These are phyloP conservation scores for Triops longicaudatus DNA, from an alignment of 1,140 invertebrate genomes.

Conservation along the genomic window DNA sequence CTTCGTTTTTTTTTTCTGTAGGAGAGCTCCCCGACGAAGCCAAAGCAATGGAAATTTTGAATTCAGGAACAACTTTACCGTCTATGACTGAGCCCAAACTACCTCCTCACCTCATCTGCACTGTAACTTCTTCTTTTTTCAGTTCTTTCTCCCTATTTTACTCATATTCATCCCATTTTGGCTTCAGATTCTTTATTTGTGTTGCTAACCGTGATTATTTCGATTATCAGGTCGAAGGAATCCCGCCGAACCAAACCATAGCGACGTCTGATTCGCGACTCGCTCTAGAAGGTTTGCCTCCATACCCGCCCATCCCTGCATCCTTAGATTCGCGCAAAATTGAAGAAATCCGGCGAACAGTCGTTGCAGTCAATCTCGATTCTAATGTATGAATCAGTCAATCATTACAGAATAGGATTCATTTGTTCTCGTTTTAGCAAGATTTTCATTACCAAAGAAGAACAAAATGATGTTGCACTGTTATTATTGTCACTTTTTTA, in stretches of 20 bases:
- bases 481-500: too few species aligned
- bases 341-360: slow-evolving; percentile 89
- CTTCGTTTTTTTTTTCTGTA: slow-evolving; percentile 35
- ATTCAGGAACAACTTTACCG: slow-evolving; percentile 68
- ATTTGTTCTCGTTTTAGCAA: too few species aligned
- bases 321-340: slow-evolving; percentile 82
- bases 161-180: background rate
- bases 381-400: slow-evolving; percentile 46
- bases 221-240: slow-evolving; percentile 59
- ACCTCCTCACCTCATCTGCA: slow-evolving; percentile 63
- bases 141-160: background rate
- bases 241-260: slow-evolving; percentile 70
- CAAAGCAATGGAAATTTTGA: slow-evolving; percentile 79
- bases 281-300: slow-evolving; percentile 68
- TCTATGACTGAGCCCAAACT: slow-evolving; percentile 75
- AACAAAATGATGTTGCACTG: too few species aligned
- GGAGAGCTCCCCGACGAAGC: slow-evolving; percentile 92
- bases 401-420: too few species aligned
- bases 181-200: background rate
- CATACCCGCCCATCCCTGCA: slow-evolving; percentile 86
- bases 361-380: slow-evolving; percentile 70
- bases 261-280: slow-evolving; percentile 85
- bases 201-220: slow-evolving; percentile 31
- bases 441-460: too few species aligned
- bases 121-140: background rate